These are phyloP conservation scores for Habrosyne pyritoides DNA, from an alignment of 2,888 invertebrate genomes.

Conservation along the genomic window DNA sequence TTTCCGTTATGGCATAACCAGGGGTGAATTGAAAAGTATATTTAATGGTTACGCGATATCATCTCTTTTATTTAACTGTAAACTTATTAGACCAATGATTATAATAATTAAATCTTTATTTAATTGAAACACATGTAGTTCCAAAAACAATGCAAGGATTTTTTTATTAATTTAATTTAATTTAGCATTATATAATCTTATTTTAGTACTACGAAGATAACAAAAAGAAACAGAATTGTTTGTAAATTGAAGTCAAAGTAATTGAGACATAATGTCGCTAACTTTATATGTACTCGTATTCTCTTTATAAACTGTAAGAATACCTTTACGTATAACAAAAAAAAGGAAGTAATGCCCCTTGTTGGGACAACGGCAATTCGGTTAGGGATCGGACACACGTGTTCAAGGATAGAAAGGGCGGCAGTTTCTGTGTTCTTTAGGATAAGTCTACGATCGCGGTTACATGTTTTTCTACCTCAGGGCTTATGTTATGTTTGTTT, in stretches of 20 bases:
- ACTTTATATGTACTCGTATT: not conserved
- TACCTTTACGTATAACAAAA: not conserved
- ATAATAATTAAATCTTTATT: too few relatives aligned
- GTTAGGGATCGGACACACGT: slow-evolving; percentile 4
- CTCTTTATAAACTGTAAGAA: not conserved
- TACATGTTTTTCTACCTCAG: not conserved
- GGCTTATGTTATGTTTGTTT: not conserved
- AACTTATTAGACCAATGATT: too few relatives aligned
- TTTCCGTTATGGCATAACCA: too few relatives aligned
- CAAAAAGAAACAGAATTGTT: not conserved
- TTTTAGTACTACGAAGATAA: too few relatives aligned
- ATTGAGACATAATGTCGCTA: not conserved
- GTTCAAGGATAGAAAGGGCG: slow-evolving; percentile 2
- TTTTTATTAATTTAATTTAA: too few relatives aligned
- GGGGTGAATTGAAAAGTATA: too few relatives aligned
- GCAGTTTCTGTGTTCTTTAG: not conserved
- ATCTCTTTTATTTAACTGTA: too few relatives aligned
- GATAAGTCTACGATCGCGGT: not conserved
- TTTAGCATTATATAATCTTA: too few relatives aligned
- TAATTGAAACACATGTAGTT: too few relatives aligned
- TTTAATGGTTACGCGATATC: too few relatives aligned
- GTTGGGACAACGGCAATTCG: slow-evolving; percentile 5
- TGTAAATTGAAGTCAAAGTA: not conserved
- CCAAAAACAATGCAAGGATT: too few relatives aligned
- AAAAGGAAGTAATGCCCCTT: not conserved